Percentiles rank a stretch among this genome's conserved stretches.
Evolutionary conservation across 1,140 invertebrate species (phyloP).

Genomic region (Melitaea cinxia): DNA sequence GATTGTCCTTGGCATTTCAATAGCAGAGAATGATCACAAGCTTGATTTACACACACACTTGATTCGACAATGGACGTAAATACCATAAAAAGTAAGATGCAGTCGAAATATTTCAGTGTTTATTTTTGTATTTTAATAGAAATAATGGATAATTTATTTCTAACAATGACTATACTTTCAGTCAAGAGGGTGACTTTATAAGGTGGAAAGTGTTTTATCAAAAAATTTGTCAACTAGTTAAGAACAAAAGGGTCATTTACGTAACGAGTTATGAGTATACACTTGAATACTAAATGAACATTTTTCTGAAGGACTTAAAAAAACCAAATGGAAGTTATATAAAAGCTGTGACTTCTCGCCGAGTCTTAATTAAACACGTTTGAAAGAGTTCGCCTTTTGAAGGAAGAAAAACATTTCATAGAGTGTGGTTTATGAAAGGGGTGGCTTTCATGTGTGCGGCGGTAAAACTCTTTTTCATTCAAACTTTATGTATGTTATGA

Average conservation of each 20-base stretch:
- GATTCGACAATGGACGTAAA: too few relatives aligned
- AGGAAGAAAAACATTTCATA: constrained; percentile 18
- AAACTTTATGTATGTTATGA: neutral
- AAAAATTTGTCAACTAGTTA: too few relatives aligned
- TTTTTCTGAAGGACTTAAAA: constrained; percentile 11
- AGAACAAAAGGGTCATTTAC: neutral
- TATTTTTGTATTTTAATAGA: too few relatives aligned
- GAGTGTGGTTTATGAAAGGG: neutral
- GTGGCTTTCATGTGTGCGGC: constrained; percentile 3
- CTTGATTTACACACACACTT: too few relatives aligned
- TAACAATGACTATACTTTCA: too few relatives aligned
- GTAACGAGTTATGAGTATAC: constrained; percentile 4
- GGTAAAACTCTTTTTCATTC: constrained; percentile 1
- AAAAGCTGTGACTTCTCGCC: constrained; percentile 14
- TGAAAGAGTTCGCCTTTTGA: constrained; percentile 16
- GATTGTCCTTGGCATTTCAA: too few relatives aligned
- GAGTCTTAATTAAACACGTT: constrained; percentile 21
- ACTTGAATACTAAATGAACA: constrained; percentile 17
- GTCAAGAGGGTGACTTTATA: too few relatives aligned
- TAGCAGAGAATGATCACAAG: too few relatives aligned
- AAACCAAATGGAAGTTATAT: constrained; percentile 7
- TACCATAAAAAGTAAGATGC: too few relatives aligned
- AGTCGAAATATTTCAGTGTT: too few relatives aligned
- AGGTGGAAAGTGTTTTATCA: too few relatives aligned
- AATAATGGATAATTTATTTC: too few relatives aligned